These are phyloP conservation scores for Sebastes umbrosus DNA, from an alignment of 2,797 vertebrate species.

Conservation along the genomic window DNA sequence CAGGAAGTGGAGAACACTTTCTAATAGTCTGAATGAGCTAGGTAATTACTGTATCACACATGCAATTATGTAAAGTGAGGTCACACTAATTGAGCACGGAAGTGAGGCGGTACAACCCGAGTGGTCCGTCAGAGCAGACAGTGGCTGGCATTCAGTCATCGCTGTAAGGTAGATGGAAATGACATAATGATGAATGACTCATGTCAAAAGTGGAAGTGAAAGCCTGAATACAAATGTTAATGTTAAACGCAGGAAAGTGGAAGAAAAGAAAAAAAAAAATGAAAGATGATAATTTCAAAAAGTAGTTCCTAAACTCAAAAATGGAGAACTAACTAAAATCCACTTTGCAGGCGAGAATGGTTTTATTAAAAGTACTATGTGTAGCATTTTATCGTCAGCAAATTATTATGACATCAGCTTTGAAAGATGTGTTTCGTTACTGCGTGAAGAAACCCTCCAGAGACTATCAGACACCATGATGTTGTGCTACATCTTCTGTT, in stretches of 20 bases:
- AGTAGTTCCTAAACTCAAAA: not conserved
- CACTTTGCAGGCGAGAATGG: not conserved
- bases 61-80: constrained; percentile 37
- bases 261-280: not conserved
- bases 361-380: not conserved
- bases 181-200: constrained; percentile 20
- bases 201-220: not conserved
- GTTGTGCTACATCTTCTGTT: not conserved
- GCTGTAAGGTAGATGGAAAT: constrained; percentile 5
- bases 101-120: not conserved
- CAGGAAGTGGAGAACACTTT: not conserved
- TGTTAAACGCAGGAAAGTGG: not conserved
- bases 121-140: constrained; percentile 7
- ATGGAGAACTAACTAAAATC: not conserved
- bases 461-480: not conserved
- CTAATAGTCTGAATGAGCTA: constrained; percentile 3
- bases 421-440: not conserved
- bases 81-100: constrained; percentile 16
- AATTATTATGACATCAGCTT: not conserved
- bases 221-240: constrained; percentile 5
- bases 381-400: not conserved
- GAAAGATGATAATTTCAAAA: not conserved
- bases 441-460: not conserved
- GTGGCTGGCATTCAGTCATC: constrained; percentile 2
- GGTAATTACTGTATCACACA: not conserved